Conservation (phyloP, 1,140 invertebrate genomes). For the Archegozetes longisetosus region DNA sequence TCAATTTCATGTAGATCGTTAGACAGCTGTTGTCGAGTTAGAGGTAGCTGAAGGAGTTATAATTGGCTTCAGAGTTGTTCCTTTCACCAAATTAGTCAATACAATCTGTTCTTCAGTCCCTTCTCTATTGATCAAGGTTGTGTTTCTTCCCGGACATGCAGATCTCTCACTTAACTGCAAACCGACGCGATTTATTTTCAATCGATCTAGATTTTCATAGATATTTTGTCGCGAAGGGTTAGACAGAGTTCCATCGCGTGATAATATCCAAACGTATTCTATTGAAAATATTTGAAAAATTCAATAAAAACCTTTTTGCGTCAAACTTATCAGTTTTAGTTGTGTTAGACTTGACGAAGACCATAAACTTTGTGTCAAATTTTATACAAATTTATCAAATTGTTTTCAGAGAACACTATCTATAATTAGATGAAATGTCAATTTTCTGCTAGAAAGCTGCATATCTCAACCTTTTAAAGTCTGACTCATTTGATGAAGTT, state of each 20-base stretch:
- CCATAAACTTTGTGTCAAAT: too few relatives aligned
- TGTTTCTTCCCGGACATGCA: constrained; percentile 11
- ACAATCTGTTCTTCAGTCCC: constrained; percentile 7
- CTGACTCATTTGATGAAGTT: too few relatives aligned
- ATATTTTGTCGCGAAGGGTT: constrained; percentile 20
- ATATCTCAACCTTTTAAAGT: too few relatives aligned
- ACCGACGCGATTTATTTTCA: constrained; percentile 18
- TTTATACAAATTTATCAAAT: too few relatives aligned
- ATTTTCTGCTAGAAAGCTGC: too few relatives aligned
- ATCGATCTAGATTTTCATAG: constrained; percentile 17
- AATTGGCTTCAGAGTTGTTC: neutral
- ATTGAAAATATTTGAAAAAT: neutral
- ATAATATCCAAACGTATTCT: constrained; percentile 19
- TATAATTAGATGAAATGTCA: too few relatives aligned
- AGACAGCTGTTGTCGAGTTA: too few relatives aligned
- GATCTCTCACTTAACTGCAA: constrained; percentile 14
- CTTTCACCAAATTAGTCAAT: too few relatives aligned
- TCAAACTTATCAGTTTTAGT: neutral
- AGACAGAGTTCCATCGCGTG: constrained; percentile 10
- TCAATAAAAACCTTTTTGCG: neutral
- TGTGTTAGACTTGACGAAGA: too few relatives aligned
- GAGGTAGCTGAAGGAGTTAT: too few relatives aligned
- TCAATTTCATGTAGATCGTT: too few relatives aligned
- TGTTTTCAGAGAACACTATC: too few relatives aligned
- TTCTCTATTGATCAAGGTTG: constrained; percentile 12